Conservation (phyloP, 2,113 vertebrate species). For the Bettongia penicillata region DNA sequence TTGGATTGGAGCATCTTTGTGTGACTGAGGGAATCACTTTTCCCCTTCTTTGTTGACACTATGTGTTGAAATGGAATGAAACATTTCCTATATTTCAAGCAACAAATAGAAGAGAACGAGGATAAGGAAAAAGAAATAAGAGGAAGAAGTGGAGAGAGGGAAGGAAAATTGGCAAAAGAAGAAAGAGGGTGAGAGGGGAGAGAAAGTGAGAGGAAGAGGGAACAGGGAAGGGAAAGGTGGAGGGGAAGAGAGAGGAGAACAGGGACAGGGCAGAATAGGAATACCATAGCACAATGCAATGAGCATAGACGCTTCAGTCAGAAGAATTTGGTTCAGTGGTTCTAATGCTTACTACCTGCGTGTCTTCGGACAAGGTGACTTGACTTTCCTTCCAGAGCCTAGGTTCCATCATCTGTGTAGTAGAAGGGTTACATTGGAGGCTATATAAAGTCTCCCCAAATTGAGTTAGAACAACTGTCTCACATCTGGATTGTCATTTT, state of each 20-base stretch:
- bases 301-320: neutral
- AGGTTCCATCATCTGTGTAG: neutral
- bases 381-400: neutral
- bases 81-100: neutral
- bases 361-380: neutral
- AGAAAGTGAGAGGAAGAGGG: fast-evolving
- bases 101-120: neutral
- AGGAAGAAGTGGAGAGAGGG: neutral
- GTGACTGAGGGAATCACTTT: neutral
- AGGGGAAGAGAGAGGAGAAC: too few relatives aligned
- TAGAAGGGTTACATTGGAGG: neutral
- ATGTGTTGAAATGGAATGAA: constrained; percentile 26
- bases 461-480: neutral
- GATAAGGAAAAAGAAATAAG: neutral
- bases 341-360: neutral
- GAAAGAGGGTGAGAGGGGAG: neutral
- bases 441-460: neutral
- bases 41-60: neutral
- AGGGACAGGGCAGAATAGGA: neutral
- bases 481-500: neutral
- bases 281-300: neutral
- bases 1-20: neutral
- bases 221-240: fast-evolving
- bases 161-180: neutral
- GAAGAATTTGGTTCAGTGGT: neutral